Evolutionary conservation across 2,797 vertebrate genomes (phyloP).

Genomic region (Gymnocypris eckloni): DNA sequence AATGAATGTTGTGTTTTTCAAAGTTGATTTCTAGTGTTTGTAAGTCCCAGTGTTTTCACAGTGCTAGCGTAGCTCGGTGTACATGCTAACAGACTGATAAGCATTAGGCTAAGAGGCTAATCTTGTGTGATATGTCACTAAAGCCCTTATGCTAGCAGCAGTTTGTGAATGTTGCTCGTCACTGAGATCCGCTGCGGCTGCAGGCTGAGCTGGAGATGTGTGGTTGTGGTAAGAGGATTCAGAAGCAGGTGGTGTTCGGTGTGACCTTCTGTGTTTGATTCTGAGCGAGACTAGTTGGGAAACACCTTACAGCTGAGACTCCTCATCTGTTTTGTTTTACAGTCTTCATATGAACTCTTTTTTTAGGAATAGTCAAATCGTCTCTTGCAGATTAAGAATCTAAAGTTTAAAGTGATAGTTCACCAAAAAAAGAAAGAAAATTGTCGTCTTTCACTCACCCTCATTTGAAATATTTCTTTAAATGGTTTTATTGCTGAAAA

Average conservation of each 20-base stretch:
- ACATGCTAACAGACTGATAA: slow-evolving; percentile 20
- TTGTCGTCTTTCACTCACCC: too few relatives aligned
- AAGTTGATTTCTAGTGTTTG: not conserved
- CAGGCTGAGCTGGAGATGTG: slow-evolving; percentile 22
- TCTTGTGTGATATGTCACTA: slow-evolving; percentile 38
- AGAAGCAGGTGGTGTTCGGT: slow-evolving; percentile 47
- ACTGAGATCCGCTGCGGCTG: slow-evolving; percentile 22
- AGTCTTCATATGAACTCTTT: not conserved
- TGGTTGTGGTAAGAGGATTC: slow-evolving; percentile 42
- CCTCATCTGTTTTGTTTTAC: not conserved
- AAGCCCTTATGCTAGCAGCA: slow-evolving; percentile 35
- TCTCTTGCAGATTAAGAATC: not conserved
- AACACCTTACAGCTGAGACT: not conserved
- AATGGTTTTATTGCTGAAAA: not conserved
- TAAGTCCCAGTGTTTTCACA: slow-evolving; percentile 1
- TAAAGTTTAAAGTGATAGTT: not conserved
- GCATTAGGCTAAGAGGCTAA: slow-evolving; percentile 49
- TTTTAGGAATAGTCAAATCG: not conserved
- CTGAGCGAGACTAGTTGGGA: not conserved
- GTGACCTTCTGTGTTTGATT: slow-evolving; percentile 34
- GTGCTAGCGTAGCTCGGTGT: not conserved
- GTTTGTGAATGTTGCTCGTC: slow-evolving; percentile 45
- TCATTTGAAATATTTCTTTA: not conserved
- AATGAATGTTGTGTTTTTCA: not conserved
- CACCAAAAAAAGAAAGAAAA: not conserved